Evolutionary conservation across 2,113 vertebrate genomes (phyloP).

Genomic region (Dermatemys mawii): DNA sequence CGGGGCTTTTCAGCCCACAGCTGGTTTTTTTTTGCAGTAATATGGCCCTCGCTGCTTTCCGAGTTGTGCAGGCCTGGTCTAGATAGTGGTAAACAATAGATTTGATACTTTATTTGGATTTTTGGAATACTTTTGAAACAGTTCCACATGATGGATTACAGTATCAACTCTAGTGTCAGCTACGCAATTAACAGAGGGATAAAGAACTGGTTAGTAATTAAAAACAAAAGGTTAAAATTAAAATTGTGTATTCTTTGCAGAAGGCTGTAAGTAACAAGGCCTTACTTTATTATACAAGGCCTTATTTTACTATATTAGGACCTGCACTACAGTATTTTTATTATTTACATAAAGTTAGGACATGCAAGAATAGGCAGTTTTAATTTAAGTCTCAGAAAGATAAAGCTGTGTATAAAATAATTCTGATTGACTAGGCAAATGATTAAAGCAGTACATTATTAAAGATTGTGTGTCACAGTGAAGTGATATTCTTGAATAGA

Average conservation of each 20-base stretch:
- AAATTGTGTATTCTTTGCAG: neutral
- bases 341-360: accelerated
- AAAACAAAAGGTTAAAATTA: neutral
- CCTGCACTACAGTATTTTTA: accelerated
- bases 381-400: neutral
- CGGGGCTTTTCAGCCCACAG: no score
- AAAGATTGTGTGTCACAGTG: neutral
- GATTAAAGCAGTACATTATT: accelerated
- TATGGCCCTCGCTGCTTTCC: no score
- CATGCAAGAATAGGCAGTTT: accelerated
- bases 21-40: no score
- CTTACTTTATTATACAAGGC: neutral
- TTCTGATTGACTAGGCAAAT: accelerated
- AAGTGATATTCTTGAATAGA: neutral
- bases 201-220: neutral
- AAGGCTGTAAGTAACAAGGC: neutral
- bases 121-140: neutral
- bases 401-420: accelerated
- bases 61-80: no score
- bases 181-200: neutral
- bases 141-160: accelerated
- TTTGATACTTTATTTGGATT: neutral
- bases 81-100: neutral
- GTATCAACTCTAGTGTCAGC: neutral
- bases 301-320: accelerated